These are phyloP conservation scores for Drosophila parvula DNA, from an alignment of 1,140 invertebrate species.

Conservation along the genomic window DNA sequence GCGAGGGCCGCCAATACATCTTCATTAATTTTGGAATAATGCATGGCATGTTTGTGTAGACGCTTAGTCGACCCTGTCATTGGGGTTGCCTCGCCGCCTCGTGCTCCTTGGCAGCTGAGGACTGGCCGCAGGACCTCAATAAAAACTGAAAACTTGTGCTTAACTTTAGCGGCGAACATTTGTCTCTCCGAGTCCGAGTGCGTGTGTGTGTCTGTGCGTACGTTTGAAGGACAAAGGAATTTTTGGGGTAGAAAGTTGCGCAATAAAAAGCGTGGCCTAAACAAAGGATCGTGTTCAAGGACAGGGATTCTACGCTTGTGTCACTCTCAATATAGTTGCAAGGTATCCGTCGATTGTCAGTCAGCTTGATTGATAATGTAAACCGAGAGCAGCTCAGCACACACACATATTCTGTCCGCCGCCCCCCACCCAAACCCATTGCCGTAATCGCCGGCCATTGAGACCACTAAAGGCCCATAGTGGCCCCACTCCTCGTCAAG, in stretches of 20 bases:
- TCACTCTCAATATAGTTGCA: conserved; percentile 53
- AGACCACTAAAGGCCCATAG: conserved; percentile 42
- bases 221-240: conserved; percentile 54
- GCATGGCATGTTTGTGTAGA: conserved; percentile 72
- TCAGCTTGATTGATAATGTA: conserved; percentile 80
- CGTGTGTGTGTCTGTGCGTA: conserved; percentile 16
- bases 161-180: conserved; percentile 59
- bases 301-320: conserved; percentile 40
- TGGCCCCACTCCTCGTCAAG: conserved; percentile 30
- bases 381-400: conserved; percentile 62
- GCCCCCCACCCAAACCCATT: conserved; percentile 29
- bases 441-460: conserved; percentile 62
- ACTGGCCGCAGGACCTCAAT: conserved; percentile 37
- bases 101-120: conserved; percentile 6
- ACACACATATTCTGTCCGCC: neutral
- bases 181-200: conserved; percentile 34
- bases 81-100: neutral
- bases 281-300: conserved; percentile 73
- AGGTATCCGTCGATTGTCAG: conserved; percentile 76
- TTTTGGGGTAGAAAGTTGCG: conserved; percentile 17
- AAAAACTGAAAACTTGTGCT: conserved; percentile 66
- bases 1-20: conserved; percentile 65
- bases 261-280: conserved; percentile 50
- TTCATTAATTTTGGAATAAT: conserved; percentile 77
- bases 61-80: conserved; percentile 55